Base-by-base conservation (phyloP, 2,113 vertebrate genomes). In the Turnix velox region DNA sequence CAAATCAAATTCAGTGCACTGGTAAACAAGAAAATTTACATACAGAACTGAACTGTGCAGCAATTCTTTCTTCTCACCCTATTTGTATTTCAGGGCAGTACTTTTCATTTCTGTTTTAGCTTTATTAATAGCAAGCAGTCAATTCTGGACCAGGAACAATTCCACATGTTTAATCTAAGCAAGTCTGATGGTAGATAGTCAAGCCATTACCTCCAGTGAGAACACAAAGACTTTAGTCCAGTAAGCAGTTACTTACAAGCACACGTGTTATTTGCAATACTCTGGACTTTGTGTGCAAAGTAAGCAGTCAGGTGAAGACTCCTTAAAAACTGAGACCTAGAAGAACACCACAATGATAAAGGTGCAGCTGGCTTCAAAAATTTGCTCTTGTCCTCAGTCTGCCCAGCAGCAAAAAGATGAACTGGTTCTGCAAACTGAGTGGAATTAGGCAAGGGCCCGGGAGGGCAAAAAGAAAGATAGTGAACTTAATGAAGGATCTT, bases 211-310 rank as follows among this genome's bases (percentile, higher is more conserved):
- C 43, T 78, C 33, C 74, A 87, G 43, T 28, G n/a, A 92, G 54
- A 84, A 59, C 33, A 45, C 10, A 65, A 75, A 18, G n/a, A 54
- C 51, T 76, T 18, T 49, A 30, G 31, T 66, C 31, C 62, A 75
- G 20, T 3, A 82, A 31, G 24, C 72, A 80, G 51, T 59, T 52
- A 90, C 20, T 58, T 75, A 33, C 35, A 82, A 71, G 28, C 14
- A 52, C 2, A 1, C 2, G 0, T 13, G 43, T 51, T 74, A 59
- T 14, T 24, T 46, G 40, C 54, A 81, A 73, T 43, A 79, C 17
- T 22, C 37, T 16, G 39, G 37, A 55, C 33, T 81, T 28, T 0
- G 0, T 0, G 1, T 73, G 45, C 31, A 40, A 58, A 54, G 42
- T n/a, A 40, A 81, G 45, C 6, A 49, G 45, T n/a, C 31, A 69